These are phyloP conservation scores for Cotesia vestalis DNA, from an alignment of 1,140 invertebrate genomes.

Conservation along the genomic window DNA sequence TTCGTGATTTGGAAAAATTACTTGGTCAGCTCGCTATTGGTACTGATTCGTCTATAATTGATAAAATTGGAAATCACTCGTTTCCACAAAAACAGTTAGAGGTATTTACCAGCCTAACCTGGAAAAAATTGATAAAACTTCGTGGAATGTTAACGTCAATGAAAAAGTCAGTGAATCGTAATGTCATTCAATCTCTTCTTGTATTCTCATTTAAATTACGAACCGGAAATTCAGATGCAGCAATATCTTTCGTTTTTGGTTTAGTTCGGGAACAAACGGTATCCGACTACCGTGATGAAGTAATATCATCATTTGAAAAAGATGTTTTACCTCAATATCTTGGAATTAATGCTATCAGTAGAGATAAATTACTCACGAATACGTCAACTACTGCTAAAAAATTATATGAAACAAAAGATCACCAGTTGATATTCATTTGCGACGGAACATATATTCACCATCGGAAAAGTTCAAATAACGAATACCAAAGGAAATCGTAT, in stretches of 20 bases:
- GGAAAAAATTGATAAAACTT: constrained; percentile 24
- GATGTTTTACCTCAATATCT: constrained; percentile 33
- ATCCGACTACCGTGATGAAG: constrained; percentile 34
- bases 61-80: constrained; percentile 30
- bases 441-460: constrained; percentile 11
- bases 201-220: constrained; percentile 35
- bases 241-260: constrained; percentile 21
- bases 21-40: constrained; percentile 23
- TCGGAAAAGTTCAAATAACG: constrained; percentile 4
- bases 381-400: constrained; percentile 30
- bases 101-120: constrained; percentile 26
- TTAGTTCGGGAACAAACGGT: constrained; percentile 29
- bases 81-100: constrained; percentile 23
- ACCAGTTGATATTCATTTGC: neutral
- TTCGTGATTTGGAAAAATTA: constrained; percentile 25
- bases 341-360: constrained; percentile 10
- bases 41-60: constrained; percentile 26
- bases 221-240: constrained; percentile 35
- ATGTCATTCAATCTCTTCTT: constrained; percentile 33
- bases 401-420: constrained; percentile 8
- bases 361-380: constrained; percentile 29
- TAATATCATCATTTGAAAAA: constrained; percentile 36
- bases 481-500: neutral
- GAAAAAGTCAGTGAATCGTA: constrained; percentile 25
- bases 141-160: constrained; percentile 25